Evolutionary conservation across 2,888 invertebrate genomes (phyloP).

Genomic region (Folsomia manolachei): DNA sequence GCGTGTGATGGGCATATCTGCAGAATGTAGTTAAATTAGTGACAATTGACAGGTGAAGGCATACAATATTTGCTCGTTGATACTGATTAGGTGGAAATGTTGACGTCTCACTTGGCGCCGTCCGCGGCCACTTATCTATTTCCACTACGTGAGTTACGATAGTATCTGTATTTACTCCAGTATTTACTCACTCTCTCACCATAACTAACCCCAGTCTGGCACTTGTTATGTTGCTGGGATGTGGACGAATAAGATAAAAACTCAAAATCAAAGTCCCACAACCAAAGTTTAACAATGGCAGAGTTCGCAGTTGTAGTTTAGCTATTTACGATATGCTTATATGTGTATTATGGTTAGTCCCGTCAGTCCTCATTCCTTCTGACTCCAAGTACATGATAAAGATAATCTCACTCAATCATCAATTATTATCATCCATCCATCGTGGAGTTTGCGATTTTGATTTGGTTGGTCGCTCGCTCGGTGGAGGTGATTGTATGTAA

Average conservation of each 20-base stretch:
- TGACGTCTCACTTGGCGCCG: conserved; percentile 4
- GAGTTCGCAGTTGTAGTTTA: not conserved
- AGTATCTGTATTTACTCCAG: too few relatives aligned
- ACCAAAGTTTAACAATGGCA: too few relatives aligned
- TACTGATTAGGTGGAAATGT: conserved; percentile 7
- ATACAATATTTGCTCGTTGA: not conserved
- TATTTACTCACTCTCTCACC: too few relatives aligned
- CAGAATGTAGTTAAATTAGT: not conserved
- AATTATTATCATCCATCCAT: not conserved
- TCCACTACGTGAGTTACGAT: not conserved
- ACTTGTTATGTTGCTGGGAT: too few relatives aligned
- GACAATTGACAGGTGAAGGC: not conserved
- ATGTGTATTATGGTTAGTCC: too few relatives aligned
- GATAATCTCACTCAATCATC: not conserved
- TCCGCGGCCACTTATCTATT: not conserved
- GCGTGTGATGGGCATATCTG: not conserved
- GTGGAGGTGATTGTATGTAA: not conserved
- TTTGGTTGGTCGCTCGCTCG: not conserved
- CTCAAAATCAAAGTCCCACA: not conserved
- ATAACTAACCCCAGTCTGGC: too few relatives aligned
- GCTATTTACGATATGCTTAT: not conserved
- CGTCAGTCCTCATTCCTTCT: too few relatives aligned
- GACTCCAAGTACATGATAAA: not conserved
- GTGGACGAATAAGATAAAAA: too few relatives aligned
- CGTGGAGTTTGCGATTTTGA: not conserved